A percentile compares a stretch with the other conserved stretches of the same genome.
Conservation (phyloP, 1,140 invertebrate species). For the Caenorhabditis tropicalis region DNA sequence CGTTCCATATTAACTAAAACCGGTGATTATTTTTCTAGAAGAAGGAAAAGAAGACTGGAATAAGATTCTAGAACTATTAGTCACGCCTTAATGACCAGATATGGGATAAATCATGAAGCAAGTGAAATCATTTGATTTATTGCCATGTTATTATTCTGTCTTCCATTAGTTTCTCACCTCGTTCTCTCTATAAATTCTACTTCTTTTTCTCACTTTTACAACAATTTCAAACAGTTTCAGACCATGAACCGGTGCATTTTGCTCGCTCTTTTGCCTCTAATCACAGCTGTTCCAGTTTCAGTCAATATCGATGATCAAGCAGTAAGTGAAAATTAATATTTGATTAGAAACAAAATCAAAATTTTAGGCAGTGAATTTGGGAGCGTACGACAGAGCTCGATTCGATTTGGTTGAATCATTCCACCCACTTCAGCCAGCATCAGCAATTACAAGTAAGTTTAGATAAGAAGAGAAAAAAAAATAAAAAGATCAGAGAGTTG, state of each 20-base stretch:
- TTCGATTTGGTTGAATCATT: conserved; percentile 50
- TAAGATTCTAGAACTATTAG: conserved; percentile 36
- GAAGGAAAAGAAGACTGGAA: no score
- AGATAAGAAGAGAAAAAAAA: background rate
- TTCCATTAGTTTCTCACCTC: background rate
- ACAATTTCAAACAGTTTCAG: background rate
- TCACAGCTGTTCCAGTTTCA: background rate
- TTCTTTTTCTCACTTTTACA: background rate
- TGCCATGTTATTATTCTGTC: background rate
- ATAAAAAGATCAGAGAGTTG: background rate
- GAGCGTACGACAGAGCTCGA: conserved; percentile 45
- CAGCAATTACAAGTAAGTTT: conserved; percentile 22
- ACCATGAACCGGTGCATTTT: conserved; percentile 32
- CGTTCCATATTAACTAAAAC: conserved; percentile 1
- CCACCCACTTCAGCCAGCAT: conserved; percentile 49
- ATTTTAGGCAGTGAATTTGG: conserved; percentile 46
- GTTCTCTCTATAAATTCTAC: conserved; percentile 5
- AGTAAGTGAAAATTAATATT: background rate
- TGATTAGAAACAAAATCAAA: background rate
- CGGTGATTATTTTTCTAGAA: background rate
- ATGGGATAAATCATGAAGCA: background rate
- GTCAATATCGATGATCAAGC: conserved; percentile 33
- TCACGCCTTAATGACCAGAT: conserved; percentile 32
- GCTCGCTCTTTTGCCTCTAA: background rate
- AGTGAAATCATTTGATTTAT: conserved; percentile 24